Base-by-base conservation (phyloP, 1,140 invertebrate species). In the Cotesia vestalis region DNA sequence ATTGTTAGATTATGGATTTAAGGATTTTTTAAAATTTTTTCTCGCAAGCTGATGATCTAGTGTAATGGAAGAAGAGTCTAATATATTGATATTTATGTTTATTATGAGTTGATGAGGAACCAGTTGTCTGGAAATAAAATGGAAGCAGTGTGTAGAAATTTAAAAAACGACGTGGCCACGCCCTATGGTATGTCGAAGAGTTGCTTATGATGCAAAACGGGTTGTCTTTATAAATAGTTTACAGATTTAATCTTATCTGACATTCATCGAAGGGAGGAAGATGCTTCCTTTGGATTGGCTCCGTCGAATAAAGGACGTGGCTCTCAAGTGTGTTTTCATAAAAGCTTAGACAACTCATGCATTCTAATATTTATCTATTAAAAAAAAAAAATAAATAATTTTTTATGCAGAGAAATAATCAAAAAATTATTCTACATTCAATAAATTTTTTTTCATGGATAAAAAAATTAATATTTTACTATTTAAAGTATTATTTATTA, bases 51-150 rank as follows among this genome's bases (percentile, higher is more conserved):
- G 11, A 57, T 57, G 53, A 17, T 17, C 8, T 55, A 11, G 53
- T 57, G 53, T 20, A 57, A 12, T 20, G 17, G n/a, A n/a, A 14
- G 12, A 12, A n/a, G 51, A 52, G 27, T 27, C 27, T 27, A 27
- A 27, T 27, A 27, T 27, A 27, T 52, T 52, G n/a, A 20, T 9
- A 59, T 59, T 20, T 17, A 27, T 20, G 17, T 20, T 20, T 17
- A 20, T 59, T 17, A 59, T 59, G 57, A 59, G 40, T 27, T 59
- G 57, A 20, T 27, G 57, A 57, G 53, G 14, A 77, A 77, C 71
- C 74, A 75, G 74, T 77, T 77, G 64, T 34, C 59, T 34, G 6
- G 51, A 61, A 62, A 69, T 64, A 75, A 73, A 75, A 71, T 77
- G 71, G 71, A 60, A 77, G 70, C 17, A 72, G 53, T 63, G 12